Evolutionary conservation across 2,113 vertebrate species (phyloP), one percentile per base, ranked within the genome.

Genomic region (Thamnophis sirtalis): DNA sequence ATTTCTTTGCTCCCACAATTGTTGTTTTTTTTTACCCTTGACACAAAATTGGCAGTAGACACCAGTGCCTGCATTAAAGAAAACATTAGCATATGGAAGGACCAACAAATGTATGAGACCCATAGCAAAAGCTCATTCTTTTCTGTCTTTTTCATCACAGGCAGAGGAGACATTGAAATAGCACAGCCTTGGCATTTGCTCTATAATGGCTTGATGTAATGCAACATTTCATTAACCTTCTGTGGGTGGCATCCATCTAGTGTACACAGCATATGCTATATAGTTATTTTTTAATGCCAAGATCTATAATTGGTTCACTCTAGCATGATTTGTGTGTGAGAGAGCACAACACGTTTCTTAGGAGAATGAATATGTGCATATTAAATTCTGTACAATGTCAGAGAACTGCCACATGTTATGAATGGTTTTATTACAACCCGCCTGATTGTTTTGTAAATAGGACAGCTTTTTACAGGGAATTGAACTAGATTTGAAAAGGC

Each of bases 151-250:
- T 0, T 3, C 51, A 84, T 86, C 24, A 63, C n/a, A 92, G 55
- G n/a, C 56, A 60, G 33, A 90, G 68, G 86, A 94, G 33, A 19
- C 93, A 93, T 33, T 88, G 53, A 94, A 93, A 68, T 86, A 89
- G 86, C 85, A 73, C 53, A 91, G 1, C 92, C 88, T 94, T 95
- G 49, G n/a, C 7, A 92, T 96, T 88, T 87, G 21, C 88, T 95
- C 92, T 51, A 80, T 92, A 94, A 92, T 15, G 91, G 90, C 88
- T 53, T 87, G 85, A 93, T 95, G 91, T 95, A 93, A 93, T 87
- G 49, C 89, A 96, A 93, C 15, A 56, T 94, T 96, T 96, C 93
- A 92, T 97, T 97, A 96, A 96, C 88, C 87, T 94, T 95, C 54
- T 60, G 17, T 93, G 1, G 13, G 92, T 92, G 48, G 94, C 92